Conservation (phyloP, 35 echinoderm and acorn worm genomes). For the Eucidaris tribuloides region DNA sequence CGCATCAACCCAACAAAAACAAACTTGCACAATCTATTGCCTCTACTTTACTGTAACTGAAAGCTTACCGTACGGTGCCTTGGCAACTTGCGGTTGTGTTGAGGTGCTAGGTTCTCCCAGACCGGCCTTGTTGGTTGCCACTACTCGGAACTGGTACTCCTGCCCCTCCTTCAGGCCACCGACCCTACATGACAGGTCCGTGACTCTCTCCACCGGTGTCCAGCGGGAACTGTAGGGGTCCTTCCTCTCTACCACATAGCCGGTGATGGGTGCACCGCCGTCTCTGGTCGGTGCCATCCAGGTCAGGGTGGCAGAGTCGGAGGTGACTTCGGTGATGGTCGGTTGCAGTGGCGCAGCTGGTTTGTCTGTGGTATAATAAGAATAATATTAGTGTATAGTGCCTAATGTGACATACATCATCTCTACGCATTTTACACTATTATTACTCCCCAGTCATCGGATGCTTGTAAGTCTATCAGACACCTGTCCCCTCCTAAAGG, state of each 20-base stretch:
- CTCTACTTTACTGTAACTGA: too few species aligned
- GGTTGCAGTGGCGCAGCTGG: constrained; percentile 70
- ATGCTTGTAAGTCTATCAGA: too few species aligned
- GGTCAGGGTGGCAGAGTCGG: constrained; percentile 60
- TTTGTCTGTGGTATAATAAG: too few species aligned
- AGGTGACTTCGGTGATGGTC: constrained; percentile 45
- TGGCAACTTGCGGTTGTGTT: constrained; percentile 43
- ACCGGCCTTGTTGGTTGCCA: constrained; percentile 77
- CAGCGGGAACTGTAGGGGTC: constrained; percentile 73
- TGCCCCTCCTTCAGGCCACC: constrained; percentile 64
- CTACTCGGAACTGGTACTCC: constrained; percentile 84
- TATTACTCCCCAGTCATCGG: too few species aligned
- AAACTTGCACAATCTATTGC: too few species aligned
- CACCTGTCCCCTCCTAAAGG: too few species aligned
- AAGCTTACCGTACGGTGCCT: constrained; percentile 80
- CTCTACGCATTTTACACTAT: too few species aligned
- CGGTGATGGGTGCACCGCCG: constrained; percentile 81
- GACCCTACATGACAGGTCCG: constrained; percentile 36
- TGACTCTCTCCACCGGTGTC: constrained; percentile 56
- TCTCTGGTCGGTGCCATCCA: constrained; percentile 65
- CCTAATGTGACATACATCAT: too few species aligned
- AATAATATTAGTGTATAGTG: too few species aligned
- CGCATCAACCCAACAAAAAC: too few species aligned
- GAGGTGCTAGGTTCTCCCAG: constrained; percentile 68
- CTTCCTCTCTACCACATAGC: constrained; percentile 82